Evolutionary conservation across 1,140 invertebrate genomes (phyloP).

Genomic region (Drosophila tristis): DNA sequence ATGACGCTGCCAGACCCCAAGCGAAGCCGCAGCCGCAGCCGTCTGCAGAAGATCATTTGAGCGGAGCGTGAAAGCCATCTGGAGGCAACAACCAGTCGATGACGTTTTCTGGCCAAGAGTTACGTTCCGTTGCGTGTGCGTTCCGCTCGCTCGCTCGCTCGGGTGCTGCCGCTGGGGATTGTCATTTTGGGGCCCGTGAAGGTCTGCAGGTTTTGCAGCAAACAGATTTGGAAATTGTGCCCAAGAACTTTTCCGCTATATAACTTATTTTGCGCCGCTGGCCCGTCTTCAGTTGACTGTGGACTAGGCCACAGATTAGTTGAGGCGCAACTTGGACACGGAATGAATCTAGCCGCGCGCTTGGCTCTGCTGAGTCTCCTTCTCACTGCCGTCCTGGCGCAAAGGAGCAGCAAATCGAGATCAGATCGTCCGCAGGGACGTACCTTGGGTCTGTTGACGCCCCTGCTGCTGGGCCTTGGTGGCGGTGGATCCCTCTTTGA

Average conservation of each 20-base stretch:
- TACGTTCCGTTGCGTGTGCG: slow-evolving; percentile 16
- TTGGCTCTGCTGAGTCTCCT: slow-evolving; percentile 48
- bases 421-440: slow-evolving; percentile 48
- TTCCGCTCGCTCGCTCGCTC: slow-evolving; percentile 42
- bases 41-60: slow-evolving; percentile 14
- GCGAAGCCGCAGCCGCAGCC: slow-evolving; percentile 21
- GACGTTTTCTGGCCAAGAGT: slow-evolving; percentile 40
- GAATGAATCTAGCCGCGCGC: slow-evolving; percentile 47
- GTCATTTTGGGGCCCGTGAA: slow-evolving; percentile 43
- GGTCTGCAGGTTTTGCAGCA: slow-evolving; percentile 57
- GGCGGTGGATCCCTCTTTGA: slow-evolving; percentile 40
- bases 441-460: slow-evolving; percentile 66
- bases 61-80: slow-evolving; percentile 31
- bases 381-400: slow-evolving; percentile 14
- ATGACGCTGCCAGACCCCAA: slow-evolving; percentile 24
- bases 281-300: slow-evolving; percentile 49
- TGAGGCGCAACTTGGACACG: slow-evolving; percentile 14
- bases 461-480: slow-evolving; percentile 50
- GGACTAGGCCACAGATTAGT: background rate
- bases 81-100: slow-evolving; percentile 40
- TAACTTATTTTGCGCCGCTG: slow-evolving; percentile 46
- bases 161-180: background rate
- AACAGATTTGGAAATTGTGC: slow-evolving; percentile 59
- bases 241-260: slow-evolving; percentile 64
- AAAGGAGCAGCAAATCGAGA: slow-evolving; percentile 33